These are phyloP conservation scores for Macquaria ambigua DNA, from an alignment of 2,113 vertebrate genomes.

Conservation along the genomic window DNA sequence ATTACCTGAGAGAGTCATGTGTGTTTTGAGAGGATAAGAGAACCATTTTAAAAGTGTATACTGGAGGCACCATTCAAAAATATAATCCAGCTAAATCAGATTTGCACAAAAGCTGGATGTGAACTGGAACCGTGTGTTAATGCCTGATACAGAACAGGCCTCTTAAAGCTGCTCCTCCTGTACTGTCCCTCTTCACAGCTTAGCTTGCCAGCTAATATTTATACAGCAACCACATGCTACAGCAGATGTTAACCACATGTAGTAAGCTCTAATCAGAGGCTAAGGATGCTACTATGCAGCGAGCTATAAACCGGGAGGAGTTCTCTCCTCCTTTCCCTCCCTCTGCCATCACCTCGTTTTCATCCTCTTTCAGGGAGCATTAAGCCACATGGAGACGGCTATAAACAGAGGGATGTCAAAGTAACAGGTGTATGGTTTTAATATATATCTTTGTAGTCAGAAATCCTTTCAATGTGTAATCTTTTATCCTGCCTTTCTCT, in stretches of 20 bases:
- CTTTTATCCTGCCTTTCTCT: constrained; percentile 22
- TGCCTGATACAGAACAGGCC: not conserved
- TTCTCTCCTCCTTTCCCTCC: constrained; percentile 7
- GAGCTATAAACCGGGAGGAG: constrained; percentile 35
- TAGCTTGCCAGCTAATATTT: constrained; percentile 53
- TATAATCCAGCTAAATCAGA: constrained; percentile 26
- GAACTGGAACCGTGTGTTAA: not conserved
- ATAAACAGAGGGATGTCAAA: constrained; percentile 23
- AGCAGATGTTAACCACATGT: constrained; percentile 69
- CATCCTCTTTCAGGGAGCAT: constrained; percentile 39
- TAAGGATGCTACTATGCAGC: constrained; percentile 21
- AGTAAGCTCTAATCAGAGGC: constrained; percentile 53
- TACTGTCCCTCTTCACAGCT: not conserved
- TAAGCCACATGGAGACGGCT: constrained; percentile 31
- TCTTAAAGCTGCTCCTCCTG: constrained; percentile 33
- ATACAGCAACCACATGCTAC: constrained; percentile 52
- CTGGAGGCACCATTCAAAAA: constrained; percentile 8
- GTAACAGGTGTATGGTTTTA: constrained; percentile 37
- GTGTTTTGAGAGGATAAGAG: not conserved
- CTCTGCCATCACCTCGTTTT: constrained; percentile 29
- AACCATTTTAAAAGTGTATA: not conserved
- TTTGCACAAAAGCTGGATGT: constrained; percentile 4
- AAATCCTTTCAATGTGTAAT: constrained; percentile 34
- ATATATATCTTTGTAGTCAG: constrained; percentile 7
- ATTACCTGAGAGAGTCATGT: not conserved